Conservation (phyloP, 1,140 invertebrate species). For the Drosophila trapezifrons region DNA sequence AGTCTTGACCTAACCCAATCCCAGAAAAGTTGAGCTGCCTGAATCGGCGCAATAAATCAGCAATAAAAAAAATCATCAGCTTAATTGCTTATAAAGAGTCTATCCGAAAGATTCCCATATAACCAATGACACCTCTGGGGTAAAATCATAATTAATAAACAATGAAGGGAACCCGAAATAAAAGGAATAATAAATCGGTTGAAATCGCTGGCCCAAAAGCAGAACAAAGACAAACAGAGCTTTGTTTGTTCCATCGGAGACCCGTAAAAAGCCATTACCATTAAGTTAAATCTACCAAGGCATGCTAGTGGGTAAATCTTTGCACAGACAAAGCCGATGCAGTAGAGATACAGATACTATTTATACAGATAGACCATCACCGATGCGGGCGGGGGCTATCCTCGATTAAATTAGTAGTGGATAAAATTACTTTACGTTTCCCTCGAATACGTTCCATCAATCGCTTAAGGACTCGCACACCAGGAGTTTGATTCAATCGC, state of each 20-base stretch:
- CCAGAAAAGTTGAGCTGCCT: slow-evolving; percentile 8
- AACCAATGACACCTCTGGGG: slow-evolving; percentile 42
- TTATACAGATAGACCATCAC: slow-evolving; percentile 30
- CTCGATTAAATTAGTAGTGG: slow-evolving; percentile 75
- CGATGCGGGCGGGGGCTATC: slow-evolving; percentile 2
- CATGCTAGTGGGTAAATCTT: slow-evolving; percentile 42
- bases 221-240: slow-evolving; percentile 54
- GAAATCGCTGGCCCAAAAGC: slow-evolving; percentile 27
- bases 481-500: slow-evolving; percentile 80
- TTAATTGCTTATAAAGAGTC: slow-evolving; percentile 29
- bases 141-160: slow-evolving; percentile 65
- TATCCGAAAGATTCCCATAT: slow-evolving; percentile 12
- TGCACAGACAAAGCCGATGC: slow-evolving; percentile 31
- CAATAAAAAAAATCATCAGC: slow-evolving; percentile 30
- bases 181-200: slow-evolving; percentile 39
- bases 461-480: slow-evolving; percentile 81
- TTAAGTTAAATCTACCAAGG: slow-evolving; percentile 28
- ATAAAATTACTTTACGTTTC: slow-evolving; percentile 85
- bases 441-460: slow-evolving; percentile 83
- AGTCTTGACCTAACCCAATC: slow-evolving; percentile 30
- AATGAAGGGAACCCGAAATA: slow-evolving; percentile 31
- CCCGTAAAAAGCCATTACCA: slow-evolving; percentile 52
- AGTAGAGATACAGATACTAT: slow-evolving; percentile 4
- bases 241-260: slow-evolving; percentile 41
- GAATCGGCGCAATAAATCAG: slow-evolving; percentile 36